A percentile compares a stretch with the other conserved stretches of the same genome.
Evolutionary conservation across 2,888 invertebrate genomes (phyloP).

Genomic region (Drosophila quasianomalipes): DNA sequence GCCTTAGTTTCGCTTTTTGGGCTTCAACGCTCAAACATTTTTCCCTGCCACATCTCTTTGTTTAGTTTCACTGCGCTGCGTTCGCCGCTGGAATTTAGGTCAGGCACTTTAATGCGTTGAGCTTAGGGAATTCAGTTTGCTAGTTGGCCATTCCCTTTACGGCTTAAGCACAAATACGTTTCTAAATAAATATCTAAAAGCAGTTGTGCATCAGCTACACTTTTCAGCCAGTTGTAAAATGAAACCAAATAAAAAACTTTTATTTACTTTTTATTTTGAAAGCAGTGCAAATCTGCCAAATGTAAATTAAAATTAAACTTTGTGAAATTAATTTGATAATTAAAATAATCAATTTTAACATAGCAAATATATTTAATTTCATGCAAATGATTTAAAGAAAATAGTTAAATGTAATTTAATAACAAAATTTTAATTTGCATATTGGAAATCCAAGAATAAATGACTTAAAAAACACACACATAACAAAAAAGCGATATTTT

Average conservation of each 20-base stretch:
- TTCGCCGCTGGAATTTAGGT: constrained; percentile 53
- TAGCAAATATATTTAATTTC: background rate
- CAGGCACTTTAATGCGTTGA: constrained; percentile 63
- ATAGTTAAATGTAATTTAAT: background rate
- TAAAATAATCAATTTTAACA: background rate
- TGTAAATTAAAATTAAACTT: background rate
- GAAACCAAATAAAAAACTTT: background rate
- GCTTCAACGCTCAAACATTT: constrained; percentile 30
- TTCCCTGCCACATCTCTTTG: constrained; percentile 23
- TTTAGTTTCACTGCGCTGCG: constrained; percentile 32
- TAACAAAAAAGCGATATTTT: constrained; percentile 6
- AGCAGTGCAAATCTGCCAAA: background rate
- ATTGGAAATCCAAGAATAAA: background rate
- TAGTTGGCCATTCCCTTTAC: constrained; percentile 35
- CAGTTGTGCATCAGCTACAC: background rate
- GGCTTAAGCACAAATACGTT: background rate
- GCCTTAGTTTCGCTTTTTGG: constrained; percentile 46
- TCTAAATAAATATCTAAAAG: background rate
- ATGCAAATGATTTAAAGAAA: background rate
- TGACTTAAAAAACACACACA: background rate
- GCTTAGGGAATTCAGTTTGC: constrained; percentile 40
- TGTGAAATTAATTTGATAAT: background rate
- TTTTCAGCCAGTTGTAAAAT: background rate
- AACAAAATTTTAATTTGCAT: background rate
- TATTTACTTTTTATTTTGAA: background rate